A percentile compares a stretch with the other conserved stretches of the same genome.
Conservation (phyloP, 2,797 vertebrate species). For the Esox lucius region DNA sequence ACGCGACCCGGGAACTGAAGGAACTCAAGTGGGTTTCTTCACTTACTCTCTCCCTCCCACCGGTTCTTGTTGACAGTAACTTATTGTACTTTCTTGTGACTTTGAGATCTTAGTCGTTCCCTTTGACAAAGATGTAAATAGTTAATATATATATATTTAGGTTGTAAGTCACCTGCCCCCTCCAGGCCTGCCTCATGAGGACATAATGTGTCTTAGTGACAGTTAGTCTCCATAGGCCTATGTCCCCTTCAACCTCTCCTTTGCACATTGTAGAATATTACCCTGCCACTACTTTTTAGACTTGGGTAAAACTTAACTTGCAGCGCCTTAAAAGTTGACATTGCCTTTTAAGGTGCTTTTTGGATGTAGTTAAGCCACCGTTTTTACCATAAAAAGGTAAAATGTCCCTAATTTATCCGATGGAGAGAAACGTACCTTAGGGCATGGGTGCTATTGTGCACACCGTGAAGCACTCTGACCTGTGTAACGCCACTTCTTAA, state of each 20-base stretch:
- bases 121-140: constrained; percentile 31
- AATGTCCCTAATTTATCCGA: no score
- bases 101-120: constrained; percentile 40
- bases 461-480: constrained; percentile 36
- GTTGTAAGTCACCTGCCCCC: constrained; percentile 24
- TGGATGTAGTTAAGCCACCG: no score
- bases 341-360: not conserved
- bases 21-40: constrained; percentile 85
- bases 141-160: constrained; percentile 10
- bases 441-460: no score
- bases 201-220: constrained; percentile 60
- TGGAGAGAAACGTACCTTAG: no score
- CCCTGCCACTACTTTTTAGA: constrained; percentile 15
- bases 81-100: constrained; percentile 27
- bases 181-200: constrained; percentile 39
- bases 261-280: constrained; percentile 2
- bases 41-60: constrained; percentile 19
- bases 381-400: no score
- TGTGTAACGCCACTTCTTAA: constrained; percentile 39
- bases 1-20: constrained; percentile 87
- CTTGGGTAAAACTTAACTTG: not conserved
- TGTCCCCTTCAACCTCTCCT: constrained; percentile 40
- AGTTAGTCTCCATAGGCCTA: constrained; percentile 48
- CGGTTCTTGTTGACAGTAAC: not conserved
- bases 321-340: not conserved